Conservation (phyloP, 2,888 invertebrate species). For the Lithophane socia region DNA sequence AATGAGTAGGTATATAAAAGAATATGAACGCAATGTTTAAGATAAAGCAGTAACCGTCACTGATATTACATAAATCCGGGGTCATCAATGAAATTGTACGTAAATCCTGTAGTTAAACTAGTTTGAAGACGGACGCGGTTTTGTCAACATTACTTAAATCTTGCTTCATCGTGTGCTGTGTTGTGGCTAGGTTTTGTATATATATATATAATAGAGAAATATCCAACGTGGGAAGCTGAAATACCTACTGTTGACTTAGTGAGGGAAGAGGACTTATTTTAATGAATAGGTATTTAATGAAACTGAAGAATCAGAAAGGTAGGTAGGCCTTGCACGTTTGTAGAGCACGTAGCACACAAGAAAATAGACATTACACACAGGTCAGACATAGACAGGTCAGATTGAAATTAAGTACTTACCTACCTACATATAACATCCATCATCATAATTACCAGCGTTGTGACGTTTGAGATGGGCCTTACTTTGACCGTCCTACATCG, state of each 20-base stretch:
- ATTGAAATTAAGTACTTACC: background rate
- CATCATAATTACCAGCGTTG: background rate
- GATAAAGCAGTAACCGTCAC: background rate
- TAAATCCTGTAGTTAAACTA: slow-evolving; percentile 21
- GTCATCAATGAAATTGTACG: slow-evolving; percentile 10
- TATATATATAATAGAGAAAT: background rate
- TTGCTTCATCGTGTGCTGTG: slow-evolving; percentile 24
- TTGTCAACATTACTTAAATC: slow-evolving; percentile 13
- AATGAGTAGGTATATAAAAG: background rate
- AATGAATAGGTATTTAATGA: background rate
- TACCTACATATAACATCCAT: background rate
- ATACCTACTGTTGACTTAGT: background rate
- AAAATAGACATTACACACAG: background rate
- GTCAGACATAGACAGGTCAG: background rate
- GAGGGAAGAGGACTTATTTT: background rate
- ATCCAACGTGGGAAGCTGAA: background rate
- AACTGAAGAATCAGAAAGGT: background rate
- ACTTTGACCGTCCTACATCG: background rate
- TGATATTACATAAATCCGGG: background rate
- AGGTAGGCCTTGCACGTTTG: background rate
- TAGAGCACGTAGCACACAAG: background rate
- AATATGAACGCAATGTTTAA: background rate
- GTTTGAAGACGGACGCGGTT: slow-evolving; percentile 17
- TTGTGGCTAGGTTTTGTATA: background rate
- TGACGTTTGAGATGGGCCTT: background rate